Base-by-base conservation (phyloP, 2,888 invertebrate genomes). In the Selenia dentaria region DNA sequence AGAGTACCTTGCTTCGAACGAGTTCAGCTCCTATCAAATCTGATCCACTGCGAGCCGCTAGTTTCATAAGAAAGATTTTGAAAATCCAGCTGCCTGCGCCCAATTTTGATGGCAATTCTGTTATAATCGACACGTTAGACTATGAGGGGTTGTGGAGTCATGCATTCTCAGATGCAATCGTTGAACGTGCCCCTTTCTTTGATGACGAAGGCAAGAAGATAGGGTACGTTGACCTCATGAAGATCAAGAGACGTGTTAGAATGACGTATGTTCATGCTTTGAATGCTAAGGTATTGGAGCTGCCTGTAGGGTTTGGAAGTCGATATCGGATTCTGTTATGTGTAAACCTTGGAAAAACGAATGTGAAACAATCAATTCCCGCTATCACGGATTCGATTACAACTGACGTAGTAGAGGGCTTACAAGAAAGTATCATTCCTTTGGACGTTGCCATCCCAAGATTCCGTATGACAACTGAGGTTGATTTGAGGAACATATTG, bases 211-310 rank as follows among this genome's bases (percentile, higher is more conserved):
- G 66, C 3, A 10, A 59, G 28, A 13, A 12, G 6, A 53, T 62
- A 2, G 66, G 66, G 1, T 22, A 47, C 6, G 54, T 67, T 10
- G 64, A 68, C 9, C 42, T 61, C 1, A 62, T 68, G 63, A 63
- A 29, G 20, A 48, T 51, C 0, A 56, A 32, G n/a, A 49, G 35
- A 20, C 40, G 34, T 11, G 62, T 56, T 0, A 57, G 51, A 11
- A 41, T 61, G 32, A 50, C 28, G 0, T 54, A 61, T 8, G 0
- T 35, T 0, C 12, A 51, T 5, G 20, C 11, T 0, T 0, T 50
- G 0, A 18, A 50, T 2, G 20, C 22, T 2, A 63, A 57, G 28
- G 2, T 62, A 0, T 5, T 67, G 1, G 64, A 64, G 34, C 4
- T 68, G 2, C 57, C 63, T 0, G 12, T 66, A 0, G 68, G 66